A percentile compares a stretch with the other conserved stretches of the same genome.
phyloP scores from a whole-genome alignment of 1,140 invertebrate species.

The Ylistrum balloti region DNA sequence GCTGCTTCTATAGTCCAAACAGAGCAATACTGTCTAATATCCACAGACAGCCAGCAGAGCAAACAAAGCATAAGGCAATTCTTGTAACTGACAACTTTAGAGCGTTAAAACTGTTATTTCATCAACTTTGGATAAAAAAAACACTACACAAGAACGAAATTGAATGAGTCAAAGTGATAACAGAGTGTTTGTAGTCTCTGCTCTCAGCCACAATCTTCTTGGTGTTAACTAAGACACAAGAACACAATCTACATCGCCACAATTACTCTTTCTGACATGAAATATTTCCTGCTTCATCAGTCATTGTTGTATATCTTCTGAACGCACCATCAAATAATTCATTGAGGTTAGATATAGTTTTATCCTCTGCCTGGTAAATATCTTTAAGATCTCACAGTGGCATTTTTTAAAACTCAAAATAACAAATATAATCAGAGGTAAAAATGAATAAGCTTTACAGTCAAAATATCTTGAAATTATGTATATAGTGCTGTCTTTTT shows the following conservation, averaged over 20 bases:
- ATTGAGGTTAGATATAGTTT: background rate
- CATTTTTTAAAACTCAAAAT: too few relatives aligned
- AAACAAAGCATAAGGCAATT: background rate
- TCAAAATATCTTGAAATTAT: too few relatives aligned
- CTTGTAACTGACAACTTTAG: background rate
- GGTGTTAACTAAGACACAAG: background rate
- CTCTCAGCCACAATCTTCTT: background rate
- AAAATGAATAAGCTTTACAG: too few relatives aligned
- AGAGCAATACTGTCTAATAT: background rate
- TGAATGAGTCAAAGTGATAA: background rate
- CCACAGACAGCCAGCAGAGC: background rate
- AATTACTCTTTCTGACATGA: background rate
- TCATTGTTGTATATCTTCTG: background rate
- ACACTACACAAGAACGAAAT: background rate
- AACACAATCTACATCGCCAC: constrained; percentile 15
- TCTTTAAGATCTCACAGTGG: background rate
- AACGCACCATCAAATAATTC: background rate
- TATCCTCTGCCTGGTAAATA: background rate
- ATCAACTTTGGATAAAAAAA: background rate
- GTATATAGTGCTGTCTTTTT: too few relatives aligned
- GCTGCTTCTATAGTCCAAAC: background rate
- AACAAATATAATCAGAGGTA: too few relatives aligned
- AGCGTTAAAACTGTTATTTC: background rate
- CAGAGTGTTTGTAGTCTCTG: background rate
- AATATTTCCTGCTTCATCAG: background rate